These are phyloP conservation scores for Bibio marci DNA, from an alignment of 2,888 invertebrate species.

Conservation along the genomic window DNA sequence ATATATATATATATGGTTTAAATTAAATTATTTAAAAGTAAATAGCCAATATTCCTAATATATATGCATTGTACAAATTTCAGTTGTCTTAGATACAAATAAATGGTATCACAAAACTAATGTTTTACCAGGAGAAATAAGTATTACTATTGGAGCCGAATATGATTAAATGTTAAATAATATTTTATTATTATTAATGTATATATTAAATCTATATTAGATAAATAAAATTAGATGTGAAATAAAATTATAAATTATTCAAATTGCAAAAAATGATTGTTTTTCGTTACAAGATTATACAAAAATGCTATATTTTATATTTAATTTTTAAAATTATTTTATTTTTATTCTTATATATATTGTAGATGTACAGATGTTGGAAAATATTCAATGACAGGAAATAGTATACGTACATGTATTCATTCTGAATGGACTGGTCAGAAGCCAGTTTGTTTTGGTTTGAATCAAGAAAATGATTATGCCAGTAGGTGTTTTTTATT, in stretches of 20 bases:
- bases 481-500: constrained; percentile 53
- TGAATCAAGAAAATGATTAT: constrained; percentile 75
- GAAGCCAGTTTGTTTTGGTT: constrained; percentile 59
- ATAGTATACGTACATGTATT: constrained; percentile 50
- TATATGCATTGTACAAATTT: constrained; percentile 10
- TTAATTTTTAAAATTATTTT: too few relatives aligned
- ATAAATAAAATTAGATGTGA: background rate
- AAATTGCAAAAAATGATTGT: too few relatives aligned
- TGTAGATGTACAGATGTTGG: constrained; percentile 65
- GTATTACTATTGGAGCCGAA: constrained; percentile 92
- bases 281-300: too few relatives aligned
- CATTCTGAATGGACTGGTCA: constrained; percentile 68
- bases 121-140: constrained; percentile 73
- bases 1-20: constrained; percentile 4
- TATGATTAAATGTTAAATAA: constrained; percentile 48
- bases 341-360: background rate
- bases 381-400: constrained; percentile 69
- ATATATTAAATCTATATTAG: background rate
- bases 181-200: background rate
- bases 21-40: background rate
- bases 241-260: too few relatives aligned
- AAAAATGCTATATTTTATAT: too few relatives aligned
- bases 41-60: background rate
- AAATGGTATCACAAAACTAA: constrained; percentile 89
- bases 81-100: constrained; percentile 89